Percentiles rank a stretch among this genome's conserved stretches.
Conservation (phyloP, 2,113 vertebrate species). For the Hypanus sabinus region DNA sequence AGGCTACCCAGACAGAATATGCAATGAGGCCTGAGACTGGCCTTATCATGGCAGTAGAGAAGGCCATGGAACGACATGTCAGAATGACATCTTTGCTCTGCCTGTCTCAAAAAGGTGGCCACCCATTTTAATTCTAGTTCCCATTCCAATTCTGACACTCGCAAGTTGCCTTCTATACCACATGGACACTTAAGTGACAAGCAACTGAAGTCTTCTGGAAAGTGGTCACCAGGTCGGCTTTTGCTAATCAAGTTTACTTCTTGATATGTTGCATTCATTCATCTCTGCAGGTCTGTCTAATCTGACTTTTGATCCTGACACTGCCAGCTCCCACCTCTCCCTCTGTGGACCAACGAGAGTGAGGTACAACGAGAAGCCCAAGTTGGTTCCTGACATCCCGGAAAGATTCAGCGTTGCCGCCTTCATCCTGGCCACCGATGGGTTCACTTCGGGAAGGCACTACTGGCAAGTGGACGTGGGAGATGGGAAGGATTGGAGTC, state of each 20-base stretch:
- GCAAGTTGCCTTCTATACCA: no score
- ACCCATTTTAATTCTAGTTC: no score
- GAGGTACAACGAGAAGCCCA: constrained; percentile 31
- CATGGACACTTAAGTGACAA: no score
- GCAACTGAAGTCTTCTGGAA: no score
- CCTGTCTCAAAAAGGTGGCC: no score
- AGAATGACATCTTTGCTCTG: no score
- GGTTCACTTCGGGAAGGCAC: constrained; percentile 40
- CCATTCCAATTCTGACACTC: no score
- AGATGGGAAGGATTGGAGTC: constrained; percentile 37
- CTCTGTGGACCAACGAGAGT: constrained; percentile 39
- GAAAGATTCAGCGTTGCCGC: constrained; percentile 17
- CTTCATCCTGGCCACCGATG: constrained; percentile 38
- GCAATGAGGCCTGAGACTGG: no score
- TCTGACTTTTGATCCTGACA: constrained; percentile 41
- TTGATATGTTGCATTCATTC: background rate
- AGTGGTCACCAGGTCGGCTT: no score
- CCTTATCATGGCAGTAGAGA: no score
- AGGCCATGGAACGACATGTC: no score
- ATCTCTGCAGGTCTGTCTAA: constrained; percentile 19
- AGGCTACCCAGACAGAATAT: no score
- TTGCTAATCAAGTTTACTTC: background rate
- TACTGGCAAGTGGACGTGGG: constrained; percentile 43
- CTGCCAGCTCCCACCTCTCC: constrained; percentile 37
- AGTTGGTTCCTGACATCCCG: constrained; percentile 22